phyloP scores from a whole-genome alignment of 2,797 vertebrate genomes.

The Protosalanx chinensis region DNA sequence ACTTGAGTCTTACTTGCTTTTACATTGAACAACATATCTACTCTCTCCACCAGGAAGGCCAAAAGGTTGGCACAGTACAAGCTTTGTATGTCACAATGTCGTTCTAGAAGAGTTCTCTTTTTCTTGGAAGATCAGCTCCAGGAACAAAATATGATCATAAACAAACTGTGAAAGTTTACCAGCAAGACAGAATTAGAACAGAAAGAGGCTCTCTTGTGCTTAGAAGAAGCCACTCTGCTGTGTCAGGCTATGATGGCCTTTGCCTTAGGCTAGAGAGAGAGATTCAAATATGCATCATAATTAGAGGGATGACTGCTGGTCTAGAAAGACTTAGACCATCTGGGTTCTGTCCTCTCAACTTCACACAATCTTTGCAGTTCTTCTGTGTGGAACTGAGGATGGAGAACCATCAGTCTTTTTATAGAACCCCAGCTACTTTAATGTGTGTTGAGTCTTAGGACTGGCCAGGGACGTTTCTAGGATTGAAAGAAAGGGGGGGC shows the following conservation, averaged over 20 bases:
- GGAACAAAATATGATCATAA: slow-evolving; percentile 40
- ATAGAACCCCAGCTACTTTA: slow-evolving; percentile 23
- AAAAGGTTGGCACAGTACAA: slow-evolving; percentile 32
- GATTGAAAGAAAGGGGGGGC: no score
- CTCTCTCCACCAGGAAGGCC: slow-evolving; percentile 2
- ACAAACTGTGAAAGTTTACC: slow-evolving; percentile 56
- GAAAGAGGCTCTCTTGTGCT: slow-evolving; percentile 33
- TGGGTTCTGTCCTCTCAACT: slow-evolving; percentile 50
- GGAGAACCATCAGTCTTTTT: slow-evolving; percentile 45
- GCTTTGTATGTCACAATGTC: slow-evolving; percentile 49
- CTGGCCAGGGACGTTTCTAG: no score
- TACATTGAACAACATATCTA: not conserved
- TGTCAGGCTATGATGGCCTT: slow-evolving; percentile 43
- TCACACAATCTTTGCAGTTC: slow-evolving; percentile 48
- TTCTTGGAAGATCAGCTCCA: slow-evolving; percentile 31
- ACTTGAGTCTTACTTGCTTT: not conserved
- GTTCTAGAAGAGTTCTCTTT: slow-evolving; percentile 3
- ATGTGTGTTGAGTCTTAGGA: not conserved
- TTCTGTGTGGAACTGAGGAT: slow-evolving; percentile 15
- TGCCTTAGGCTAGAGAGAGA: slow-evolving; percentile 50
- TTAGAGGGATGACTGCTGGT: slow-evolving; percentile 51
- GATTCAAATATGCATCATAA: slow-evolving; percentile 64
- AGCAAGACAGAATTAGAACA: slow-evolving; percentile 50
- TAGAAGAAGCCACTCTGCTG: not conserved
- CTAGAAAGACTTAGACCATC: slow-evolving; percentile 60